Conservation (phyloP, 2,888 invertebrate species). For the Dastarcus helophoroides region DNA sequence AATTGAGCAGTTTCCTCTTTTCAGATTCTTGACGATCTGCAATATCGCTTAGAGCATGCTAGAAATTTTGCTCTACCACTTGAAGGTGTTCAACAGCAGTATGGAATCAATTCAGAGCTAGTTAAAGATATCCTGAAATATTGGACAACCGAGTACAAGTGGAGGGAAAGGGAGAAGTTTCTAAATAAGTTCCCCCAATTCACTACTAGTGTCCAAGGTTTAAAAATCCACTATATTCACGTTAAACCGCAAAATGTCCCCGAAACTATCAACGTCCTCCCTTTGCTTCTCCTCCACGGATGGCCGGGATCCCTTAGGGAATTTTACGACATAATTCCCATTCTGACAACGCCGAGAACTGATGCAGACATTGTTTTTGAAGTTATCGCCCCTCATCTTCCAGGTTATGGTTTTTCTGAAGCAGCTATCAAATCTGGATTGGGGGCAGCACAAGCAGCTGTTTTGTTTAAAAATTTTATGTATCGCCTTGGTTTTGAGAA, state of each 20-base stretch:
- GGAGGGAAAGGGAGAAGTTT: slow-evolving; percentile 47
- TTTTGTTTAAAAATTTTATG: slow-evolving; percentile 59
- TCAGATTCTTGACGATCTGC: slow-evolving; percentile 36
- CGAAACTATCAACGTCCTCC: slow-evolving; percentile 38
- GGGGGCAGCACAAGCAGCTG: slow-evolving; percentile 43
- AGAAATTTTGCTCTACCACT: slow-evolving; percentile 40
- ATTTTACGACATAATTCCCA: slow-evolving; percentile 64
- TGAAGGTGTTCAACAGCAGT: slow-evolving; percentile 59
- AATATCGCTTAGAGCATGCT: slow-evolving; percentile 42
- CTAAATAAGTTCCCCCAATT: slow-evolving; percentile 59
- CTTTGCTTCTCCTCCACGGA: slow-evolving; percentile 67
- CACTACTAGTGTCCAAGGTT: slow-evolving; percentile 58
- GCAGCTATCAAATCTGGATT: slow-evolving; percentile 51
- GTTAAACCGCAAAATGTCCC: slow-evolving; percentile 41
- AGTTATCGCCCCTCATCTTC: slow-evolving; percentile 46
- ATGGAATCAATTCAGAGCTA: slow-evolving; percentile 63
- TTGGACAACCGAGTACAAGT: slow-evolving; percentile 64
- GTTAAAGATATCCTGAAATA: slow-evolving; percentile 57
- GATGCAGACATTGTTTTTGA: slow-evolving; percentile 53
- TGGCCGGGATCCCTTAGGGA: slow-evolving; percentile 84
- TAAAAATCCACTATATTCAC: slow-evolving; percentile 58
- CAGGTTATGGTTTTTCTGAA: slow-evolving; percentile 42
- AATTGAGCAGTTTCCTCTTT: no score
- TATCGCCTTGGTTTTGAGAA: slow-evolving; percentile 50
- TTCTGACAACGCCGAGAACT: slow-evolving; percentile 42